phyloP scores from a whole-genome alignment of 2,113 vertebrate species.

The Sminthopsis crassicaudata region DNA sequence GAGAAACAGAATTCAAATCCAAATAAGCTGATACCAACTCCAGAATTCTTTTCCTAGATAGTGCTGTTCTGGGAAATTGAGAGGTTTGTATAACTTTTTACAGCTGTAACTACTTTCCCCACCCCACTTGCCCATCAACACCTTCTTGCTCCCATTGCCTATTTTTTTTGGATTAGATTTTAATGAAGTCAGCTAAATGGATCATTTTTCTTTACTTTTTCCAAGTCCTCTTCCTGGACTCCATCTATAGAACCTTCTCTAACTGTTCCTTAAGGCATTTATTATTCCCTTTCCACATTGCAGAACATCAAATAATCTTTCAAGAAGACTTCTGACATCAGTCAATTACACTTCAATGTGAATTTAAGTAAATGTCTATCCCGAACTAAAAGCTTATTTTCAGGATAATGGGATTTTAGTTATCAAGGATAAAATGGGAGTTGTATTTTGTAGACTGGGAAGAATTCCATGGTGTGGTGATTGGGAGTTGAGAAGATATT shows the following conservation, averaged over 20 bases:
- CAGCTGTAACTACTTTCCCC: neutral
- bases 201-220: neutral
- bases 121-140: neutral
- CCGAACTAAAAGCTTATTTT: neutral
- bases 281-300: neutral
- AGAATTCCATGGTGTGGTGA: neutral
- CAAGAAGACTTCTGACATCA: slow-evolving; percentile 38
- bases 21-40: neutral
- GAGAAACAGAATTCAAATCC: neutral
- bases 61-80: neutral
- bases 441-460: neutral
- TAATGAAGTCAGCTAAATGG: neutral
- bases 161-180: neutral
- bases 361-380: slow-evolving; percentile 61
- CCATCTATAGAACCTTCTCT: neutral
- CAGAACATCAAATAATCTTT: neutral
- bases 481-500: neutral
- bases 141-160: neutral
- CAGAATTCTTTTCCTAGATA: neutral
- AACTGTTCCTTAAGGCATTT: neutral
- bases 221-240: neutral
- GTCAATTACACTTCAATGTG: slow-evolving; percentile 25
- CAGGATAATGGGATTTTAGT: neutral
- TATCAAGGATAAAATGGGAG: neutral
- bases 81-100: neutral